Percentiles rank a stretch among this genome's conserved stretches.
phyloP scores from a whole-genome alignment of 1,140 invertebrate genomes.

The Diachasma alloeum region DNA sequence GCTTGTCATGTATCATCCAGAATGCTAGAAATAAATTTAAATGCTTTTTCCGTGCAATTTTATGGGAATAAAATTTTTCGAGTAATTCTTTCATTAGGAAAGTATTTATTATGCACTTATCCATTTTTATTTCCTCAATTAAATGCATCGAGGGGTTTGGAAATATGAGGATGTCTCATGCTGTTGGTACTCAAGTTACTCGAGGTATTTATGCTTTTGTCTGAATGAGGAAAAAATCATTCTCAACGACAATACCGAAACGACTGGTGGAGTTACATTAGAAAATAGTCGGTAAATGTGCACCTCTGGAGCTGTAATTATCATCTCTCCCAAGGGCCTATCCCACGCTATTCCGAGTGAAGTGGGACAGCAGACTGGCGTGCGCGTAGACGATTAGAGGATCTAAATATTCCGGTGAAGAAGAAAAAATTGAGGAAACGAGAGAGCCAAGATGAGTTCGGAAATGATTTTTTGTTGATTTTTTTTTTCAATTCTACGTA shows the following conservation, averaged over 20 bases:
- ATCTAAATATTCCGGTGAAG: conserved; percentile 5
- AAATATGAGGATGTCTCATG: neutral
- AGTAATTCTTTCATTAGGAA: neutral
- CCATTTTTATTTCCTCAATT: neutral
- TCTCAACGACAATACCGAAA: neutral
- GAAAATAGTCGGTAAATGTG: conserved; percentile 6
- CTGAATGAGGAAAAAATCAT: neutral
- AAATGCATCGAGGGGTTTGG: neutral
- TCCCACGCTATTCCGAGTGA: conserved; percentile 30
- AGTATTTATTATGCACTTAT: neutral
- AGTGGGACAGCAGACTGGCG: conserved; percentile 27
- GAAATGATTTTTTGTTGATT: neutral
- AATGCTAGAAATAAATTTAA: neutral
- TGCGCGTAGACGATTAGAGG: conserved; percentile 25
- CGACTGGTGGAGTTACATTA: neutral
- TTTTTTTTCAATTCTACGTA: neutral
- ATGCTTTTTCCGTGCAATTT: neutral
- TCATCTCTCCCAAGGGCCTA: conserved; percentile 34
- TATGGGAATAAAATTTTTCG: neutral
- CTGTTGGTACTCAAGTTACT: neutral
- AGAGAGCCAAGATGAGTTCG: neutral
- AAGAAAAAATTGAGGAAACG: neutral
- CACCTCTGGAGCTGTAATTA: conserved; percentile 25
- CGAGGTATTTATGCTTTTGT: neutral
- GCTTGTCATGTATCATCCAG: neutral